Evolutionary conservation across 1,140 invertebrate genomes (phyloP), one percentile per base, ranked within the genome.

Genomic region (Cylas formicarius): DNA sequence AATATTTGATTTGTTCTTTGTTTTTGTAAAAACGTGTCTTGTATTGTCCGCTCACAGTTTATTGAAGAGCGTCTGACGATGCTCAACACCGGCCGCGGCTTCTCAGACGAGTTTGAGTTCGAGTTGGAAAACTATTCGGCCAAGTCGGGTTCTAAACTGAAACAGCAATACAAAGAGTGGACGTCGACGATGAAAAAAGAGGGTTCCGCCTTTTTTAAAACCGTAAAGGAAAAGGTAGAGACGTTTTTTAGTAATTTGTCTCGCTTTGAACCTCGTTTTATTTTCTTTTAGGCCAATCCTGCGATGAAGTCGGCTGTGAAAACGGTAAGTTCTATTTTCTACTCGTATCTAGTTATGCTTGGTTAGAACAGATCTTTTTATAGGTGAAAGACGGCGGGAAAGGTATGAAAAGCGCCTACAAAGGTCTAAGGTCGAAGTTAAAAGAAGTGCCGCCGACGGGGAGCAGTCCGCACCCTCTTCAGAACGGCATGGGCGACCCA

Each of bases 21-120:
- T 26, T 9, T 26, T 10, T 10, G n/a, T 37, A 37, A 37, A 31
- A 35, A 29, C 13, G 24, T 20, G 24, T 26, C 8, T n/a, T 40
- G 27, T 28, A 17, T 26, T 40, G 26, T 22, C 19, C 41, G 50
- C 43, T 50, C 52, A 23, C 32, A 91, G 84, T 97, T 97, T 69
- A 90, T 95, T 54, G 90, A 93, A 60, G 90, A 92, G 67, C 72
- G 92, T 58, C 68, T 96, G 50, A 82, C 90, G 48, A 81, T 92
- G 71, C 73, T 95, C 22, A 93, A 93, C 68, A 79, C 82, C 17
- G 91, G 90, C 2, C 70, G 83, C 26, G 88, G 89, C 1, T 91
- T 91, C 61, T 84, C 81, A n/a, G 92, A 97, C 66, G 86, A 93
- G 61, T 96, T 96, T 69, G 92, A 97, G 69, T 74, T 86, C 64